Percentiles rank a stretch among this genome's conserved stretches.
Evolutionary conservation across 2,113 vertebrate species (phyloP).

Genomic region (Periophthalmus modestus): DNA sequence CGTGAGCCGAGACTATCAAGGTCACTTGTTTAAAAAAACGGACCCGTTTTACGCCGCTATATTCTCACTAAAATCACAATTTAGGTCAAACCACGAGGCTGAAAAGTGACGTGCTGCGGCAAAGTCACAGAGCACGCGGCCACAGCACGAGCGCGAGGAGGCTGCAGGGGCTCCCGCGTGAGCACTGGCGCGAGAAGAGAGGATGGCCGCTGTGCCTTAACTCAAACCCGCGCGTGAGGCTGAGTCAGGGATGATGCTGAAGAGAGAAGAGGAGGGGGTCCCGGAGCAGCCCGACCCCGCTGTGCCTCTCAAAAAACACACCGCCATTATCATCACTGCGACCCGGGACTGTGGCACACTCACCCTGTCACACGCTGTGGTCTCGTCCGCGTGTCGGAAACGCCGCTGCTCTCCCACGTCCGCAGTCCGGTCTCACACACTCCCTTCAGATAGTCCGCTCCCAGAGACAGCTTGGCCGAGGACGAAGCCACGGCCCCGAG

Average conservation of each 20-base stretch:
- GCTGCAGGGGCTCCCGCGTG: conserved; percentile 28
- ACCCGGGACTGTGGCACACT: conserved; percentile 52
- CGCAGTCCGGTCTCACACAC: conserved; percentile 77
- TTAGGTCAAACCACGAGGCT: not conserved
- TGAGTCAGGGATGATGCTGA: conserved; percentile 36
- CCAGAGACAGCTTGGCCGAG: conserved; percentile 86
- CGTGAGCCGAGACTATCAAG: conserved; percentile 46
- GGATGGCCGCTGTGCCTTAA: no score
- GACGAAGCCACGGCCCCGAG: conserved; percentile 85
- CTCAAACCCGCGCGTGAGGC: conserved; percentile 42
- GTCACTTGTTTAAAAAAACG: conserved; percentile 43
- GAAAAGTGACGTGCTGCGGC: conserved; percentile 19
- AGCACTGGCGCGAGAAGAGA: conserved; percentile 7
- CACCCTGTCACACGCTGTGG: conserved; percentile 80
- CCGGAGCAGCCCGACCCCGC: conserved; percentile 23
- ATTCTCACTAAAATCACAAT: not conserved
- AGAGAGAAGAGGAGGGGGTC: conserved; percentile 20
- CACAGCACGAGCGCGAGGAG: conserved; percentile 31
- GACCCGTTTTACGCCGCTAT: not conserved
- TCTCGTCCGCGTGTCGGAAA: conserved; percentile 73
- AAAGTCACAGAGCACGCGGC: conserved; percentile 53
- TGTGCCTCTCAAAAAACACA: conserved; percentile 47
- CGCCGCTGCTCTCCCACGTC: conserved; percentile 76
- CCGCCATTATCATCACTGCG: not conserved
- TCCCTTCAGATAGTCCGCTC: conserved; percentile 76